Evolutionary conservation across 2,113 vertebrate species (phyloP).

Genomic region (Lipophrys pholis): DNA sequence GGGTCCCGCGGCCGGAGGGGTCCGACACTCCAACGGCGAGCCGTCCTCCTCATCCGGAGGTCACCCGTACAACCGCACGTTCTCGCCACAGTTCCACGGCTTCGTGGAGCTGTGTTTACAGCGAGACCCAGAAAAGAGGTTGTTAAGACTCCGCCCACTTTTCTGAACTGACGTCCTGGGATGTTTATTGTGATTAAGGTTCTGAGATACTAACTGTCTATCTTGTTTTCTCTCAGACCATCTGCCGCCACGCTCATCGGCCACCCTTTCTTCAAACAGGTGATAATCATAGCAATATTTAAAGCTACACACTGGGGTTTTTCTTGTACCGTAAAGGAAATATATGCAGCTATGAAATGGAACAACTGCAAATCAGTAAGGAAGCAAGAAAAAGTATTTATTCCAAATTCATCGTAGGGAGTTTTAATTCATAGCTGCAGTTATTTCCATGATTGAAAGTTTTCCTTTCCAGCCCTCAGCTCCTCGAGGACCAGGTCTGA

Average conservation of each 20-base stretch:
- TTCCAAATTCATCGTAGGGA: too few species aligned
- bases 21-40: constrained; percentile 90
- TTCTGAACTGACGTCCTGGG: background rate
- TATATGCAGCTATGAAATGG: too few species aligned
- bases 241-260: constrained; percentile 89
- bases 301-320: too few species aligned
- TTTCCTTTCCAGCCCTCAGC: too few species aligned
- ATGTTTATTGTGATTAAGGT: background rate
- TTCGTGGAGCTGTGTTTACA: constrained; percentile 96
- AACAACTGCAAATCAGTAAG: too few species aligned
- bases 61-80: constrained; percentile 95
- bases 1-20: constrained; percentile 77
- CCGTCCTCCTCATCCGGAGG: constrained; percentile 76
- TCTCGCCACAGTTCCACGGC: constrained; percentile 92
- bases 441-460: too few species aligned
- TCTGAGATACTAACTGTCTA: background rate
- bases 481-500: too few species aligned
- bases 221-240: constrained; percentile 83
- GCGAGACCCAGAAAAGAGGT: constrained; percentile 92
- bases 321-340: too few species aligned
- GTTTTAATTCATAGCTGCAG: too few species aligned
- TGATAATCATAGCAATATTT: constrained; percentile 51
- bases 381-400: too few species aligned
- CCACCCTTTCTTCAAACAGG: constrained; percentile 99
- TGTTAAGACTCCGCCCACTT: background rate